Percentiles rank a stretch among this genome's conserved stretches.
Evolutionary conservation across 2,113 vertebrate species (phyloP).

Genomic region (Microtus pennsylvanicus): DNA sequence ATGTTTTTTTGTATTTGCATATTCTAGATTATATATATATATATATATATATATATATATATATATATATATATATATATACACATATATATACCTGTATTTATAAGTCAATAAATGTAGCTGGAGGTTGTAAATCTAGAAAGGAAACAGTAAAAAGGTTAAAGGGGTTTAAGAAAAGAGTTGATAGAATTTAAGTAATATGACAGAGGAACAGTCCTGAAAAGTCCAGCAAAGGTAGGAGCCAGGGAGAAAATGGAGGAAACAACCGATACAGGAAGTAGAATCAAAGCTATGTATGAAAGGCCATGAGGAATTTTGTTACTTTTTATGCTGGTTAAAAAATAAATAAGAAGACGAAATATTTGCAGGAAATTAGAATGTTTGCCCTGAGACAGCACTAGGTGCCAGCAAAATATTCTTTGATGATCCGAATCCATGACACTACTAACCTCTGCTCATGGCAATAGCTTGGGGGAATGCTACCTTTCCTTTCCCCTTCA

Average conservation of each 20-base stretch:
- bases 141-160: background rate
- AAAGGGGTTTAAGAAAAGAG: background rate
- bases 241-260: background rate
- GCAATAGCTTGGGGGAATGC: background rate
- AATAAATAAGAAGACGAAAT: background rate
- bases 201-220: background rate
- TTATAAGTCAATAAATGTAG: background rate
- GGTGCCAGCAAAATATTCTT: background rate
- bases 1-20: background rate
- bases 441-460: background rate
- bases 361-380: background rate
- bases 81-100: background rate
- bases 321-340: background rate
- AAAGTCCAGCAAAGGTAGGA: background rate
- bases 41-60: too few species aligned
- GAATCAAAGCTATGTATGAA: background rate
- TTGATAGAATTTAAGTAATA: background rate
- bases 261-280: background rate
- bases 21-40: background rate
- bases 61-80: background rate
- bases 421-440: background rate
- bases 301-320: background rate
- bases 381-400: background rate
- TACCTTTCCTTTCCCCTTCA: background rate
- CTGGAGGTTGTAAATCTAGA: background rate